Percentiles rank a stretch among this genome's conserved stretches.
These are phyloP conservation scores for Mus caroli DNA, from an alignment of 2,797 vertebrate genomes.

Conservation along the genomic window DNA sequence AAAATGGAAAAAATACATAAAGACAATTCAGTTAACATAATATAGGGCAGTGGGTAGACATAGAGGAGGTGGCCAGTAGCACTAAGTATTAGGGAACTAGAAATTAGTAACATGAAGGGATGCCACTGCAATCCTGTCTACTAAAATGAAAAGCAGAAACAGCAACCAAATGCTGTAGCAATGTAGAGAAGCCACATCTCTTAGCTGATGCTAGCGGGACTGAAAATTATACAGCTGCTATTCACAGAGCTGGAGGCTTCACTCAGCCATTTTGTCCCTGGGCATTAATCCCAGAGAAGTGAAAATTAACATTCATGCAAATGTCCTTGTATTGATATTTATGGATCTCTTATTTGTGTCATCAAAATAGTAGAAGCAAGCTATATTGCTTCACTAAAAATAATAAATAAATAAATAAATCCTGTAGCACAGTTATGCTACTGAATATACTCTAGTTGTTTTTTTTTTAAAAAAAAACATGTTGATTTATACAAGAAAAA, in stretches of 20 bases:
- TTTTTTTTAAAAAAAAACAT: not conserved
- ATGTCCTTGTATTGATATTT: not conserved
- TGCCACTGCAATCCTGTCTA: not conserved
- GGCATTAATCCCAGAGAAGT: not conserved
- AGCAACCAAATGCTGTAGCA: not conserved
- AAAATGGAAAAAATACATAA: not conserved
- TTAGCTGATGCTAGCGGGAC: not conserved
- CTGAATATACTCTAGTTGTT: not conserved
- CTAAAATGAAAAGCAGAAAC: not conserved
- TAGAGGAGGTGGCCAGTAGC: not conserved
- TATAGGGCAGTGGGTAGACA: not conserved
- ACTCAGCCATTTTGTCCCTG: not conserved
- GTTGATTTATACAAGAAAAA: not conserved
- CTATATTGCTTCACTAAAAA: not conserved
- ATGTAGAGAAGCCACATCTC: not conserved
- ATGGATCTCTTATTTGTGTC: not conserved
- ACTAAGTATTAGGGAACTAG: not conserved
- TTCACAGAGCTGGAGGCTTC: not conserved
- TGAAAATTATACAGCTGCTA: not conserved
- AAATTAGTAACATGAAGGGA: conserved; percentile 33
- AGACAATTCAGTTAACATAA: not conserved
- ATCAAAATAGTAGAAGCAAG: not conserved
- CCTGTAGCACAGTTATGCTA: not conserved
- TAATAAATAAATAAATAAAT: not conserved
- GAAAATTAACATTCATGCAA: not conserved